Evolutionary conservation across 2,797 vertebrate genomes (phyloP), one percentile per base, ranked within the genome.

Genomic region (Sebastes trivittatus): DNA sequence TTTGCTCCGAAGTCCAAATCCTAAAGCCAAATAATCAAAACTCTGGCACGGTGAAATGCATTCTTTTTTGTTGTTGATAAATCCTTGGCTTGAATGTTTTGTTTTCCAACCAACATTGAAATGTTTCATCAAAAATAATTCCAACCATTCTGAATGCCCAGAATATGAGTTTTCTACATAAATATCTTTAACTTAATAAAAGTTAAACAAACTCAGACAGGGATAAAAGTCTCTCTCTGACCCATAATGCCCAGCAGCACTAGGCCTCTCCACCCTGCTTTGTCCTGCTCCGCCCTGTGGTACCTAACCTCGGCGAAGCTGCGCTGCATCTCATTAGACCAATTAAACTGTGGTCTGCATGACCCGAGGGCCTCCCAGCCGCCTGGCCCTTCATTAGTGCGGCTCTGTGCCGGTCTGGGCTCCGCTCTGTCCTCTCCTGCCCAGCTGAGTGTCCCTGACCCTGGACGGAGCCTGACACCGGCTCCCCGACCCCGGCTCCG

Each of bases 361-460:
- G 76, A 92, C 85, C 93, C 16, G 22, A 55, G 87, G 89, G 91
- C 76, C 81, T 72, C 70, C 54, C 73, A 20, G 85, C 83, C 78
- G 83, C 80, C 84, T 58, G 81, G 80, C 83, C 82, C 90, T 90
- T 94, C 90, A 94, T 94, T 93, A 94, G 82, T 7, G 52, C 36
- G 3, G 82, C 84, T 75, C 55, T 68, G 88, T 34, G 83, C 88
- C 76, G 75, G 72, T 5, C 58, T 36, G 76, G 83, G 80, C 80
- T 62, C 60, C 3, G 59, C 81, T 84, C 69, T 54, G 87, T 92
- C 90, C 92, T 87, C 86, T 89, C 80, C 88, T 79, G 87, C 82
- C 90, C 87, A 63, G 84, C 93, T 84, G 89, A 92, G 90, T 23
- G 94, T 92, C 92, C 93, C 89, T 93, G 94, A 95, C 92, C 93